Base-by-base conservation (phyloP, 2,888 invertebrate genomes). In the Malthinus seriepunctatus region DNA sequence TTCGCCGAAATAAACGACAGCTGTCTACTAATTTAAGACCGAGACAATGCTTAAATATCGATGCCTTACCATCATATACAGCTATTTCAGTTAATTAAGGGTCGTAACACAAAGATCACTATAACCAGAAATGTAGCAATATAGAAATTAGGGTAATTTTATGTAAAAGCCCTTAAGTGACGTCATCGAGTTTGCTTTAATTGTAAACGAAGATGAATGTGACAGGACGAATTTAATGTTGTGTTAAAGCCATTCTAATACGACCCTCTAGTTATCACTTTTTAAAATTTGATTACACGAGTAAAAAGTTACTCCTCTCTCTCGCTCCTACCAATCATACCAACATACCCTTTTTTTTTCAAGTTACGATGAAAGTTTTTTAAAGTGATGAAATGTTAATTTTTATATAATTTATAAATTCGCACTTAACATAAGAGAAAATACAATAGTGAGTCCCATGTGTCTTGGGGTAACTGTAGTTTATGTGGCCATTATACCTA, bases 401-500 rank as follows among this genome's bases (percentile, higher is more conserved):
- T 42, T 23, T n/a, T 4, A 23, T n/a, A 15, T 42, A 42, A 42
- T 42, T 42, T 42, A 42, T 42, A n/a, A 23, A 15, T 42, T 45
- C 51, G 14, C 44, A 50, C 34, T 56, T 50, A 42, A 56, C 50
- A 49, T 45, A 50, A 44, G n/a, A 34, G 23, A 23, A 32, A 35
- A 12, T 35, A 31, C 50, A 60, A 60, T 56, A 49, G 51, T 44
- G 58, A 50, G 62, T 56, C 65, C 67, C 63, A 65, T 68, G 66
- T 69, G 68, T 68, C 69, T 63, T 59, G 51, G 61, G 58, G 67
- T 71, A 71, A 72, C 71, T 70, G 71, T 71, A 67, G 69, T 71
- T 72, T 72, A 72, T 71, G 66, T 68, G 46, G 57, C 71, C 70
- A 72, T 72, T 72, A 72, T 70, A 66, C 65, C 68, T 72, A 72